Evolutionary conservation across 2,113 vertebrate genomes (phyloP).

Genomic region (Sphyrna mokarran): DNA sequence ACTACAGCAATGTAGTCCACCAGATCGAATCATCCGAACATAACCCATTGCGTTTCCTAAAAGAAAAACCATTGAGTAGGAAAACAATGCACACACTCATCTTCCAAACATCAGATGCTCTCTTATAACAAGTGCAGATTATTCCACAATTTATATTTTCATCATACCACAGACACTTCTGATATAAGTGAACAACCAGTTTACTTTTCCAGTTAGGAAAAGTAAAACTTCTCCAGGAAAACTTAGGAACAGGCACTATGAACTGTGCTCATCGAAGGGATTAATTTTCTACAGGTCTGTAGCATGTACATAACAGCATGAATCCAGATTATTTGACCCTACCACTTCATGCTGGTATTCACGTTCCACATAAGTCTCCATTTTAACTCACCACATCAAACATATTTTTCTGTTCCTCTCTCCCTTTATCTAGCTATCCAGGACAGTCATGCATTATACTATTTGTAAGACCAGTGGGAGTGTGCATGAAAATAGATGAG

Average conservation of each 20-base stretch:
- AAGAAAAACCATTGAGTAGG: neutral
- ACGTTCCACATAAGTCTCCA: neutral
- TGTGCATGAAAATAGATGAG: too few relatives aligned
- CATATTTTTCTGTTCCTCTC: neutral
- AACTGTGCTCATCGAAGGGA: neutral
- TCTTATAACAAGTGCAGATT: neutral
- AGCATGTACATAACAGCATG: neutral
- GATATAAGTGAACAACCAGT: neutral
- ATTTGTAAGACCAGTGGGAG: neutral
- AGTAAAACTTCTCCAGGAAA: too few relatives aligned
- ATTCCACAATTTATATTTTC: neutral
- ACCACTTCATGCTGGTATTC: neutral
- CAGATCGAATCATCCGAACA: conserved; percentile 94
- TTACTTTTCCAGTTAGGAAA: too few relatives aligned
- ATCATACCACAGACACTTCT: neutral
- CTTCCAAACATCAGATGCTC: neutral
- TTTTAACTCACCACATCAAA: neutral
- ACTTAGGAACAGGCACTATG: too few relatives aligned
- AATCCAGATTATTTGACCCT: neutral
- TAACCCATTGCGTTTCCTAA: conserved; percentile 97
- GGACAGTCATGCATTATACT: neutral
- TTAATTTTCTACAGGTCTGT: neutral
- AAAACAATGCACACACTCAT: neutral
- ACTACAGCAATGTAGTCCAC: conserved; percentile 95
- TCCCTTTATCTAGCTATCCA: neutral